Base-by-base conservation (phyloP, 2,888 invertebrate species). In the Endotricha flammealis region DNA sequence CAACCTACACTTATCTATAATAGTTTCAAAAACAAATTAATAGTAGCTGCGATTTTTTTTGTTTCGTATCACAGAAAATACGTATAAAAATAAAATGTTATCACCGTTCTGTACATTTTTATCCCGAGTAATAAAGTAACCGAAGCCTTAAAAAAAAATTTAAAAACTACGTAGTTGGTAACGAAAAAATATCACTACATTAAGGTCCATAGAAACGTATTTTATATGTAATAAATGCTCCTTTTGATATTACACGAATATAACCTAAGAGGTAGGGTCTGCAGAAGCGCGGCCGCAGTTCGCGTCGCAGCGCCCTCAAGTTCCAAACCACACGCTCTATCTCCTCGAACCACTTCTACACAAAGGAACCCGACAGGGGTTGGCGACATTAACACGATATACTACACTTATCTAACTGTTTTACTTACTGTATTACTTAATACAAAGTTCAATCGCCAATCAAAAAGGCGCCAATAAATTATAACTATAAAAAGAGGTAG, bases 171-270 rank as follows among this genome's bases (percentile, higher is more conserved):
- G 53, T 64, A 71, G 53, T 61, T 81, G 82, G 83, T 81, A 82
- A 82, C 82, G 62, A 70, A 76, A 70, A 65, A 58, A 75, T 79
- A 82, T 81, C 80, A 81, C 81, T 79, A 75, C 62, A 61, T 57
- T 55, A 50, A 59, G 58, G 55, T 63, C 43, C 46, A 50, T 52
- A 53, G 10, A 23, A 32, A 16, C 38, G 39, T 49, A 53, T 54
- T 43, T 41, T 48, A 48, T 50, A 44, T 66, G 63, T 61, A 70
- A 69, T 74, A 76, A 79, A 80, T 78, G 77, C 75, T 74, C 64
- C 61, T 58, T 61, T 55, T 59, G 53, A 61, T 58, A 67, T 63
- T 59, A 58, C 47, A 54, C 52, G 53, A 48, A 49, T 59, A 57
- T 58, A 48, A 57, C 59, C 61, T 65, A 66, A 59, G 69, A 69